A percentile compares a stretch with the other conserved stretches of the same genome.
Conservation (phyloP, 2,888 invertebrate genomes). For the Lasioglossum morio region DNA sequence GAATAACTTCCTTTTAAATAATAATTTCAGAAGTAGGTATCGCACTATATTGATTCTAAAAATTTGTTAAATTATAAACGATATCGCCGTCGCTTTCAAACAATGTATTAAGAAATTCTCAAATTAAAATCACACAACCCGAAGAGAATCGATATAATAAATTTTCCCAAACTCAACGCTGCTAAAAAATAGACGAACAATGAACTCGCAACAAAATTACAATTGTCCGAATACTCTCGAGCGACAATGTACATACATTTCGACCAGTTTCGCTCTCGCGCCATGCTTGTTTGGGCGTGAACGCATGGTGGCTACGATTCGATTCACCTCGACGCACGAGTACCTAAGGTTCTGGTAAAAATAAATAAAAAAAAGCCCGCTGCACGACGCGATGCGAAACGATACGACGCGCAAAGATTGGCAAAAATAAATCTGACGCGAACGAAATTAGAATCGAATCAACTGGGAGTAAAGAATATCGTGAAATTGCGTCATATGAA, state of each 20-base stretch:
- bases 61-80: too few species aligned
- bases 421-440: not conserved
- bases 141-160: not conserved
- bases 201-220: not conserved
- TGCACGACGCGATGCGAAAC: not conserved
- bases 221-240: not conserved
- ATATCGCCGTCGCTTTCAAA: too few species aligned
- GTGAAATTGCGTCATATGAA: constrained; percentile 14
- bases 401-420: not conserved
- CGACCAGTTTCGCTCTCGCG: constrained; percentile 61
- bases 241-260: constrained; percentile 5
- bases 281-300: constrained; percentile 80
- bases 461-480: constrained; percentile 8
- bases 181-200: not conserved
- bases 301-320: constrained; percentile 57
- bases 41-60: too few species aligned
- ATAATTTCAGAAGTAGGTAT: too few species aligned
- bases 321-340: constrained; percentile 18
- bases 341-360: constrained; percentile 6
- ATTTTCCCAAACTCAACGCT: not conserved
- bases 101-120: too few species aligned
- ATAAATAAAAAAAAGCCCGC: not conserved
- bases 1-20: too few species aligned
- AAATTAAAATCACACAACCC: not conserved
- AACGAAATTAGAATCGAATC: not conserved